Percentiles rank a stretch among this genome's conserved stretches.
phyloP scores from a whole-genome alignment of 2,888 invertebrate genomes.

The Myathropa florea region DNA sequence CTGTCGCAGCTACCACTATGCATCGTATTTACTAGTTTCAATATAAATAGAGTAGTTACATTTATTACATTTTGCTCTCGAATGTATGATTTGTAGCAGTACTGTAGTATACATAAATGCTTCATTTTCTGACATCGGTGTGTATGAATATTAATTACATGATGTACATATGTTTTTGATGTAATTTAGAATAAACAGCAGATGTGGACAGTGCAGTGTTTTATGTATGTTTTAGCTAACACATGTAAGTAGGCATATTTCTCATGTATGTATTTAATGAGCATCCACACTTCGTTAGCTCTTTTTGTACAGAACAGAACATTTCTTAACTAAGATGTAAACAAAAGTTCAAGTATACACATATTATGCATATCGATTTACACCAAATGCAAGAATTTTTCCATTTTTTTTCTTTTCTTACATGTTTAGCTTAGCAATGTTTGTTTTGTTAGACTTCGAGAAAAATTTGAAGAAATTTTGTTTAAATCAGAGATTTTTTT shows the following conservation, averaged over 20 bases:
- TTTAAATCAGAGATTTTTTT: no score
- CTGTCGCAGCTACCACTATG: slow-evolving; percentile 50
- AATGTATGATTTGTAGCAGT: slow-evolving; percentile 61
- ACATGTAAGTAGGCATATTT: background rate
- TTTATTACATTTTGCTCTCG: slow-evolving; percentile 60
- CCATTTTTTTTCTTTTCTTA: no score
- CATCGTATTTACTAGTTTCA: slow-evolving; percentile 52
- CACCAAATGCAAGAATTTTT: background rate
- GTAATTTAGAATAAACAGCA: slow-evolving; percentile 40
- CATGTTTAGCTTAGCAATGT: background rate
- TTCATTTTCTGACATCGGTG: background rate
- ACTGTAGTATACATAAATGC: slow-evolving; percentile 56
- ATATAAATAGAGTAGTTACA: slow-evolving; percentile 68
- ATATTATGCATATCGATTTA: background rate
- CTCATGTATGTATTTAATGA: background rate
- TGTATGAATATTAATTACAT: background rate
- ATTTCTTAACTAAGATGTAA: background rate
- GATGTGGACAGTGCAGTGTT: slow-evolving; percentile 60
- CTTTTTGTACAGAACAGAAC: slow-evolving; percentile 12
- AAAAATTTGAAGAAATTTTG: background rate
- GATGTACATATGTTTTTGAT: background rate
- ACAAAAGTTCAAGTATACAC: background rate
- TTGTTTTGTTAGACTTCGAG: background rate
- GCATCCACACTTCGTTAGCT: background rate
- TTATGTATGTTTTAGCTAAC: slow-evolving; percentile 6